Conservation (phyloP, 2,797 vertebrate species). For the Sebastes minor region DNA sequence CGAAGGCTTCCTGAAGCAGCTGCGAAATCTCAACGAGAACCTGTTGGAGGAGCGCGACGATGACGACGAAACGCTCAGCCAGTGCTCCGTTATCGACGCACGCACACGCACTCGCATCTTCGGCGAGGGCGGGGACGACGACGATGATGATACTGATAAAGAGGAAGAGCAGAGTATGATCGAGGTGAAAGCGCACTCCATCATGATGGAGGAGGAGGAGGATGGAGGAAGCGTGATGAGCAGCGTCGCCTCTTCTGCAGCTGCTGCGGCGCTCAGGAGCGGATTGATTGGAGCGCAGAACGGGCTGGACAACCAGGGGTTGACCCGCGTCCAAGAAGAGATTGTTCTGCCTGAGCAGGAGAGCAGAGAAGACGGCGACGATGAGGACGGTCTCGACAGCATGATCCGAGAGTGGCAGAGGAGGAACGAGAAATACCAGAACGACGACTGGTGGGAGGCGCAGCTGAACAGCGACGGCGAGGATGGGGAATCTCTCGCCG, state of each 20-base stretch:
- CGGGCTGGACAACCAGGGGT: not conserved
- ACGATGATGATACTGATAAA: conserved; percentile 53
- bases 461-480: conserved; percentile 80
- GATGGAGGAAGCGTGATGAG: conserved; percentile 87
- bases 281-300: conserved; percentile 2
- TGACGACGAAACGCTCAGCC: conserved; percentile 83
- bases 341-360: conserved; percentile 35
- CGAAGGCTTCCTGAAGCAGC: conserved; percentile 94
- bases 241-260: conserved; percentile 79
- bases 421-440: conserved; percentile 90
- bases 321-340: not conserved
- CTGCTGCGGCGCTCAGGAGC: conserved; percentile 48
- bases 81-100: conserved; percentile 83
- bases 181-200: conserved; percentile 85
- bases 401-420: conserved; percentile 91
- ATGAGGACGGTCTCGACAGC: conserved; percentile 77
- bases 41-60: conserved; percentile 91
- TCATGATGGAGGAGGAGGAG: conserved; percentile 93
- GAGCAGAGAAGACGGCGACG: conserved; percentile 22
- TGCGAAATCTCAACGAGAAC: conserved; percentile 91
- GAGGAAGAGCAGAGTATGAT: conserved; percentile 81
- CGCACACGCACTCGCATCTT: conserved; percentile 68
- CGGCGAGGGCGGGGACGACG: conserved; percentile 18
- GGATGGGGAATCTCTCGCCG: conserved; percentile 49
- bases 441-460: conserved; percentile 80